These are phyloP conservation scores for Neocrepidodera transversa DNA, from an alignment of 2,888 invertebrate genomes.

Conservation along the genomic window DNA sequence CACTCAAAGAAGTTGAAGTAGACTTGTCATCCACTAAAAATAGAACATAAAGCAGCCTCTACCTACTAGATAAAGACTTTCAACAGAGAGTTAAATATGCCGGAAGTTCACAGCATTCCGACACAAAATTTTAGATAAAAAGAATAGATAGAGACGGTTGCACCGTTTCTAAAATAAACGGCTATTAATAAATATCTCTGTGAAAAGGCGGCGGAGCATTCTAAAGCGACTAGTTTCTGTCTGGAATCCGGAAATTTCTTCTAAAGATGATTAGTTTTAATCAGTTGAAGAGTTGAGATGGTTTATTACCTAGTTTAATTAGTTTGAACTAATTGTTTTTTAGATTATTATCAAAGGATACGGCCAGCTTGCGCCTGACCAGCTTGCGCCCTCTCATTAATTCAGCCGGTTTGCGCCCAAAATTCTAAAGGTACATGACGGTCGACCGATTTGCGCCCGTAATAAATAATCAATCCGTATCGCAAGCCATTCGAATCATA, in stretches of 20 bases:
- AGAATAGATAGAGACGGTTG: constrained; percentile 36
- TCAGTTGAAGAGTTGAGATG: not conserved
- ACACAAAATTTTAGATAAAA: constrained; percentile 45
- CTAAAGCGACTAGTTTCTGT: constrained; percentile 25
- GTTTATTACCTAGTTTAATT: not conserved
- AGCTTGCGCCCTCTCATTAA: no score
- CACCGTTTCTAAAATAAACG: constrained; percentile 40
- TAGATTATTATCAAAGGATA: no score
- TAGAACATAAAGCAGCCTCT: constrained; percentile 28
- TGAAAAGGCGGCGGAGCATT: constrained; percentile 29
- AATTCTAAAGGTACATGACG: no score
- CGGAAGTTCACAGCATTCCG: constrained; percentile 48
- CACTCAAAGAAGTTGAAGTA: not conserved
- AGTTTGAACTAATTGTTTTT: no score
- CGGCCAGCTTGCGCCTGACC: no score
- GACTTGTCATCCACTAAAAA: constrained; percentile 30
- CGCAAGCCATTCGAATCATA: no score
- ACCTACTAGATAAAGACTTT: constrained; percentile 45
- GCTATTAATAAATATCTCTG: constrained; percentile 39
- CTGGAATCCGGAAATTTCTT: constrained; percentile 33
- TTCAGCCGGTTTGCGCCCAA: no score
- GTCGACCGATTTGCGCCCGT: no score
- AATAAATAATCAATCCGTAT: no score
- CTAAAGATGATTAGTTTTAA: constrained; percentile 21
- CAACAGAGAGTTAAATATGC: constrained; percentile 45